These are phyloP conservation scores for Pseudococcus viburni DNA, from an alignment of 2,888 invertebrate genomes.

Conservation along the genomic window DNA sequence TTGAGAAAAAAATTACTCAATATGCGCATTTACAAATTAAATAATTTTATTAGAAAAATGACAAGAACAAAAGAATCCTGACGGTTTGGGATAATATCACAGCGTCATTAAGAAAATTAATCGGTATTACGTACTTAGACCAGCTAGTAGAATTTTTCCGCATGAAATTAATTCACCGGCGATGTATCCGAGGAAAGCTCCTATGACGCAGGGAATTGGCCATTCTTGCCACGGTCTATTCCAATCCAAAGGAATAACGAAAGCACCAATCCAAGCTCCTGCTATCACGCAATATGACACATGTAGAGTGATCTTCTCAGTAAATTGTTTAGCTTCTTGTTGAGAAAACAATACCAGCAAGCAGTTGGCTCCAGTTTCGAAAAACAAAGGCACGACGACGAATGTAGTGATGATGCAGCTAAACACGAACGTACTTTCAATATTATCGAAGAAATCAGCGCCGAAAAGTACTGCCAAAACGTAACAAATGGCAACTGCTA, in stretches of 20 bases:
- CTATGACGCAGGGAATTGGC: slow-evolving; percentile 82
- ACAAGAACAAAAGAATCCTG: not conserved
- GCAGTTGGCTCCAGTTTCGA: slow-evolving; percentile 75
- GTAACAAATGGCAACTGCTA: slow-evolving; percentile 75
- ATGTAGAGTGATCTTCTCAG: slow-evolving; percentile 68
- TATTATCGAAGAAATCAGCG: slow-evolving; percentile 77
- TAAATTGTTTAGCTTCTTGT: slow-evolving; percentile 72
- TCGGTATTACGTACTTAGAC: not conserved
- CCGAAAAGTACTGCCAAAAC: slow-evolving; percentile 79
- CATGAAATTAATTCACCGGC: slow-evolving; percentile 60
- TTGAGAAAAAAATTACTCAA: too few species aligned
- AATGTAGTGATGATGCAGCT: slow-evolving; percentile 77
- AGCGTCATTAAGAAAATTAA: not conserved
- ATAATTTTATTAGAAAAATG: too few species aligned
- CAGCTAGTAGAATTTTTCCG: not conserved
- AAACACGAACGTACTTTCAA: slow-evolving; percentile 80
- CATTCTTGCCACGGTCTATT: slow-evolving; percentile 89
- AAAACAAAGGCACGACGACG: slow-evolving; percentile 77
- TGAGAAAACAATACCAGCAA: slow-evolving; percentile 71
- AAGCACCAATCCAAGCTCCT: slow-evolving; percentile 88
- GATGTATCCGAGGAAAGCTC: slow-evolving; percentile 76
- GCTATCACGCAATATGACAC: slow-evolving; percentile 77
- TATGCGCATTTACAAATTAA: too few species aligned
- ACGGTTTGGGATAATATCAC: not conserved
- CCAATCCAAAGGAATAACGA: slow-evolving; percentile 92